Percentiles rank a stretch among this genome's conserved stretches.
These are phyloP conservation scores for Apogon hyalosoma DNA, from an alignment of 2,797 vertebrate genomes.

Conservation along the genomic window DNA sequence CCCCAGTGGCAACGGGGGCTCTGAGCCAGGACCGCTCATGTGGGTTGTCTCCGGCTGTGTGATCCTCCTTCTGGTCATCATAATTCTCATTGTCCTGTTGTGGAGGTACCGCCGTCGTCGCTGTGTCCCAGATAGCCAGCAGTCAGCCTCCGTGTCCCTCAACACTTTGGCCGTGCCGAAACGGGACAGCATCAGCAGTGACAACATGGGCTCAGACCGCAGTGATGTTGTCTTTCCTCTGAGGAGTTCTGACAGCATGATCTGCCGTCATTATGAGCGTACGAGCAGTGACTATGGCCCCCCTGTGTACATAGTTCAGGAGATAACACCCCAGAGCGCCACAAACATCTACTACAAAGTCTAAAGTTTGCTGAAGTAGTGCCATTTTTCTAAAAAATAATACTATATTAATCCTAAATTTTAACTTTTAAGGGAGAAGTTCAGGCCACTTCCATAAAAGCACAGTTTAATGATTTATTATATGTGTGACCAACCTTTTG, in stretches of 20 bases:
- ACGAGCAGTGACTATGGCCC: slow-evolving; percentile 96
- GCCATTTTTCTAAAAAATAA: slow-evolving; percentile 4
- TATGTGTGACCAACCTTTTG: slow-evolving; percentile 1
- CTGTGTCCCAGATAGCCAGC: slow-evolving; percentile 89
- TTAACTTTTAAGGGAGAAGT: background rate
- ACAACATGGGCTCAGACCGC: slow-evolving; percentile 94
- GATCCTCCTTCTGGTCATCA: slow-evolving; percentile 88
- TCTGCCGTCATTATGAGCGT: slow-evolving; percentile 97
- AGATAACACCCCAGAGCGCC: slow-evolving; percentile 95
- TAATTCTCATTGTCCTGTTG: slow-evolving; percentile 86
- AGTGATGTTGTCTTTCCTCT: slow-evolving; percentile 95
- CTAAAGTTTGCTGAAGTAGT: slow-evolving; percentile 75
- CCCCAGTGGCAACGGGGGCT: slow-evolving; percentile 82
- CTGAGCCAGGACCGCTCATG: slow-evolving; percentile 89
- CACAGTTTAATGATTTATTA: background rate
- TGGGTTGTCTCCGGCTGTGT: slow-evolving; percentile 90
- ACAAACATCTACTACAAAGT: slow-evolving; percentile 94
- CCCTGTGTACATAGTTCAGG: slow-evolving; percentile 98
- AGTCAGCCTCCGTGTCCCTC: slow-evolving; percentile 90
- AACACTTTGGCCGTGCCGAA: slow-evolving; percentile 93
- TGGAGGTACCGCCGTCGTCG: slow-evolving; percentile 87
- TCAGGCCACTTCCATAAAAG: background rate
- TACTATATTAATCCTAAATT: background rate
- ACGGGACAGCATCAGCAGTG: slow-evolving; percentile 85
- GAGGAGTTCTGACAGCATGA: slow-evolving; percentile 92